A percentile compares a stretch with the other conserved stretches of the same genome.
Evolutionary conservation across 1,140 invertebrate genomes (phyloP).

Genomic region (Kradibia gibbosae): DNA sequence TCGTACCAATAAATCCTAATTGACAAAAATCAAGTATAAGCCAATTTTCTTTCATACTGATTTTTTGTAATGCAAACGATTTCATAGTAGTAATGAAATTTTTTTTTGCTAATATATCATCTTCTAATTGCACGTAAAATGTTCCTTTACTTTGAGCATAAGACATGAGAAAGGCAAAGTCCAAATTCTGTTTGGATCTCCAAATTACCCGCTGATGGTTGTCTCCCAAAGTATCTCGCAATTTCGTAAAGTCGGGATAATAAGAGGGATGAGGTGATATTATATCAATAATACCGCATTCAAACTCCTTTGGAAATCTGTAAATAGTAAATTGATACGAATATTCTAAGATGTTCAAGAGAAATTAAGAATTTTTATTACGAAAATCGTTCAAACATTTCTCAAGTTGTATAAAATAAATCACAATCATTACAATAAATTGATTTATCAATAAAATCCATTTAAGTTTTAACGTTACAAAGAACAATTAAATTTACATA

Average conservation of each 20-base stretch:
- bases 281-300: conserved; percentile 90
- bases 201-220: conserved; percentile 90
- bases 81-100: conserved; percentile 91
- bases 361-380: neutral
- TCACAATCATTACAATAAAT: too few species aligned
- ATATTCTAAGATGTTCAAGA: neutral
- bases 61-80: conserved; percentile 87
- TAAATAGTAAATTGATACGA: conserved; percentile 25
- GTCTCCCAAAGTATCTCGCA: conserved; percentile 89
- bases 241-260: conserved; percentile 89
- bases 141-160: conserved; percentile 88
- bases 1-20: conserved; percentile 90
- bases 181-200: conserved; percentile 97
- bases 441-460: too few species aligned
- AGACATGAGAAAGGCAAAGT: conserved; percentile 97
- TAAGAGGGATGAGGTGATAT: conserved; percentile 88
- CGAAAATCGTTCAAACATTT: too few species aligned
- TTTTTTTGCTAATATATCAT: conserved; percentile 93
- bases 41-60: conserved; percentile 85
- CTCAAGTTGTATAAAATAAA: too few species aligned
- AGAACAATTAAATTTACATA: neutral
- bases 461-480: neutral
- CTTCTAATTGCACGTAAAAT: conserved; percentile 93
- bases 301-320: conserved; percentile 84
- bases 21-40: conserved; percentile 96